Evolutionary conservation across 2,888 invertebrate genomes (phyloP).

Genomic region (Ashinkailepas kermadecensis): DNA sequence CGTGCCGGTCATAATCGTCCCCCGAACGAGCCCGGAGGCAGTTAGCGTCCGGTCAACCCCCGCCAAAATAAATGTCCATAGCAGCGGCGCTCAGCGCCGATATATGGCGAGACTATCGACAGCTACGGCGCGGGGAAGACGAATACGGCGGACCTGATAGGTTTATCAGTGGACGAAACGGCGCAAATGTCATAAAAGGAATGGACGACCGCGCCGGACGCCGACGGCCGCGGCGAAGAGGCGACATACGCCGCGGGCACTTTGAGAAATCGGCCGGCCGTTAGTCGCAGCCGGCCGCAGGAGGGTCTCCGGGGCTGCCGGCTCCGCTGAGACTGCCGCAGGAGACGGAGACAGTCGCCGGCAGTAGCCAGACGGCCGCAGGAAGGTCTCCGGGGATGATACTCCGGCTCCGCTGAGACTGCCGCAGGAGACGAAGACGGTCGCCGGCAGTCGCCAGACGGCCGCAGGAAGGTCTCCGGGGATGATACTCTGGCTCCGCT

Average conservation of each 20-base stretch:
- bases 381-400: not conserved
- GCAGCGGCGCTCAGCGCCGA: not conserved
- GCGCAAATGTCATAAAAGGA: slow-evolving; percentile 6
- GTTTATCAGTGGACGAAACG: slow-evolving; percentile 12
- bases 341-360: not conserved
- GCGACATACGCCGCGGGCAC: slow-evolving; percentile 11
- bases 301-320: too few relatives aligned
- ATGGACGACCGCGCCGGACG: not conserved
- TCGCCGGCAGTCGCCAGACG: not conserved
- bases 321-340: too few relatives aligned
- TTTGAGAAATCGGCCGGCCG: slow-evolving; percentile 9
- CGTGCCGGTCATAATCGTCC: not conserved
- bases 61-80: slow-evolving; percentile 20
- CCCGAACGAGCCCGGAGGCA: not conserved
- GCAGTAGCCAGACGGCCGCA: not conserved
- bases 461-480: not conserved
- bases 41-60: slow-evolving; percentile 12
- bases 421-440: not conserved
- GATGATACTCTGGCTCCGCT: not conserved
- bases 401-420: too few relatives aligned
- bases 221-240: not conserved
- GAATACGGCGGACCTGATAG: slow-evolving; percentile 11
- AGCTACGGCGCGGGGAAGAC: slow-evolving; percentile 15
- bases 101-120: slow-evolving; percentile 11
- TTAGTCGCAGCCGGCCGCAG: not conserved